Conservation (phyloP, 92 coral and sea anemone genomes). For the Heliopora coerulea region DNA sequence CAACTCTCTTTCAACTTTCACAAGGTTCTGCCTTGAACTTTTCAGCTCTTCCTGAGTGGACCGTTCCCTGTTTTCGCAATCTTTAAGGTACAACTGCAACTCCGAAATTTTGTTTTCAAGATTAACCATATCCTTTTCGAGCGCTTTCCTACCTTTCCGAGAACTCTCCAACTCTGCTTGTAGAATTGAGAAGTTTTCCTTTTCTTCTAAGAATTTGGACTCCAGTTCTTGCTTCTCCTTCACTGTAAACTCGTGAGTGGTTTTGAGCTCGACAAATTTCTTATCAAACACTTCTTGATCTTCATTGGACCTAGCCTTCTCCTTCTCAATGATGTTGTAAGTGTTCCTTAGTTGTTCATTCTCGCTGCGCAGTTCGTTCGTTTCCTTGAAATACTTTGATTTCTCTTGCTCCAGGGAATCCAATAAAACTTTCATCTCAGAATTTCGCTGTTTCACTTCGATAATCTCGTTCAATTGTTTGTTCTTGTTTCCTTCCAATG, state of each 20-base stretch:
- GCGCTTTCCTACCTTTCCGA: conserved; percentile 49
- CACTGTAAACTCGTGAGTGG: conserved; percentile 46
- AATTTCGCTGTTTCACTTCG: conserved; percentile 60
- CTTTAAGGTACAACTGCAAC: conserved; percentile 57
- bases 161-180: conserved; percentile 55
- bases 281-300: conserved; percentile 44
- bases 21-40: neutral
- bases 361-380: conserved; percentile 50
- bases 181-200: conserved; percentile 36
- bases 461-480: conserved; percentile 39
- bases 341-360: conserved; percentile 54
- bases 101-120: conserved; percentile 51
- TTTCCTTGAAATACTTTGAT: conserved; percentile 56
- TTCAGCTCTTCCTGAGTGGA: conserved; percentile 53
- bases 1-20: conserved; percentile 17
- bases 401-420: conserved; percentile 67
- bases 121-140: conserved; percentile 57
- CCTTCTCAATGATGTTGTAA: conserved; percentile 45
- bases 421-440: conserved; percentile 57
- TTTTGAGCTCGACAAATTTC: conserved; percentile 58
- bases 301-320: conserved; percentile 59
- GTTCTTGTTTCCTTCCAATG: conserved; percentile 57
- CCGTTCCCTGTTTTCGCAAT: conserved; percentile 71
- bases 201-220: conserved; percentile 14
- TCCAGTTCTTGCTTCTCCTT: conserved; percentile 61